phyloP scores from a whole-genome alignment of 2,888 invertebrate genomes.

The Drosophila meridionalis region DNA sequence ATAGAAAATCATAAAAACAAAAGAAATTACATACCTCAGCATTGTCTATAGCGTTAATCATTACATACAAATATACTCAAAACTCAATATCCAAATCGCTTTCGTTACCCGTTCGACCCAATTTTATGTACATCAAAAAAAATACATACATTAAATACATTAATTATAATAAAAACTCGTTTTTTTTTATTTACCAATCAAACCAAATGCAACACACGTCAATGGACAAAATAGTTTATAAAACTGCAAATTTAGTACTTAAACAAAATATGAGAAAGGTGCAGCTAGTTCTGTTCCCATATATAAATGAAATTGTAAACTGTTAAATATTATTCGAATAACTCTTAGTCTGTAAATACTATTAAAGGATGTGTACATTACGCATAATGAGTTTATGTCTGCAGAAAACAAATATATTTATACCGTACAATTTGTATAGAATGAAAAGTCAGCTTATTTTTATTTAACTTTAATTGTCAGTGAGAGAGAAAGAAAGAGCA shows the following conservation, averaged over 20 bases:
- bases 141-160: slow-evolving; percentile 42
- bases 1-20: background rate
- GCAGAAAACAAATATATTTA: slow-evolving; percentile 14
- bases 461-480: background rate
- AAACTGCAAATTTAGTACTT: slow-evolving; percentile 15
- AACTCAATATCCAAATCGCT: slow-evolving; percentile 33
- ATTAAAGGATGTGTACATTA: slow-evolving; percentile 13
- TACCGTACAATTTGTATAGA: slow-evolving; percentile 6
- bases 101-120: slow-evolving; percentile 18
- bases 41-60: slow-evolving; percentile 23
- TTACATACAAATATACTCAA: slow-evolving; percentile 9
- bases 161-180: slow-evolving; percentile 13
- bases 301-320: slow-evolving; percentile 10
- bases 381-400: background rate
- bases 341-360: slow-evolving; percentile 17
- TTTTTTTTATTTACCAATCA: slow-evolving; percentile 14
- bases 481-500: background rate
- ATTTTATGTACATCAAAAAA: slow-evolving; percentile 55
- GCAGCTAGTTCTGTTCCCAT: slow-evolving; percentile 11
- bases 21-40: slow-evolving; percentile 27
- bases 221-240: slow-evolving; percentile 5
- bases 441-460: background rate
- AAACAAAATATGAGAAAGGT: background rate
- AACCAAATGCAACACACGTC: slow-evolving; percentile 2
- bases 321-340: slow-evolving; percentile 54